Evolutionary conservation across 2,113 vertebrate genomes (phyloP).

Genomic region (Sphyrna mokarran): DNA sequence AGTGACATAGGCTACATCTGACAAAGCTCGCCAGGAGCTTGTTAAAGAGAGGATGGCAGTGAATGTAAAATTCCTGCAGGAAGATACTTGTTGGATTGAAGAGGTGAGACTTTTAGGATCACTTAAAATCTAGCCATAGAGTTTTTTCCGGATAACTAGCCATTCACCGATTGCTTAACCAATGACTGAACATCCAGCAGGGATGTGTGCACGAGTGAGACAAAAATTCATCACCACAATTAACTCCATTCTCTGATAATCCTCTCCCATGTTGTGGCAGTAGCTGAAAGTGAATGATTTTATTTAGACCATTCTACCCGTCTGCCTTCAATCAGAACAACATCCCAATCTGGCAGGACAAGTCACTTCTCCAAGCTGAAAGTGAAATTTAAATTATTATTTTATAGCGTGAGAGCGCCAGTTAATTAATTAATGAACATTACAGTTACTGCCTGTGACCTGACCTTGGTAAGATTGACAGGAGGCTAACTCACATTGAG

Average conservation of each 20-base stretch:
- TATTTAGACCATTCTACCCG: neutral
- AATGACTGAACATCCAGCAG: neutral
- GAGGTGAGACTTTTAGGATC: neutral
- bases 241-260: neutral
- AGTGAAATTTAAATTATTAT: neutral
- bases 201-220: neutral
- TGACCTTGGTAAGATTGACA: neutral
- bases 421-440: neutral
- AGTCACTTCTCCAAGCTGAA: neutral
- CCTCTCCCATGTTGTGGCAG: neutral
- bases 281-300: neutral
- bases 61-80: neutral
- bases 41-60: neutral
- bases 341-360: neutral
- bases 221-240: neutral
- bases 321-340: neutral
- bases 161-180: neutral
- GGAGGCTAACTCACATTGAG: neutral
- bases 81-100: neutral
- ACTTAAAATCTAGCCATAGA: too few relatives aligned
- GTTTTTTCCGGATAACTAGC: neutral
- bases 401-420: neutral
- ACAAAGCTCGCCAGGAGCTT: neutral
- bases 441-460: neutral
- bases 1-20: neutral